These are phyloP conservation scores for Thaumetopoea pityocampa DNA, from an alignment of 1,140 invertebrate species.

Conservation along the genomic window DNA sequence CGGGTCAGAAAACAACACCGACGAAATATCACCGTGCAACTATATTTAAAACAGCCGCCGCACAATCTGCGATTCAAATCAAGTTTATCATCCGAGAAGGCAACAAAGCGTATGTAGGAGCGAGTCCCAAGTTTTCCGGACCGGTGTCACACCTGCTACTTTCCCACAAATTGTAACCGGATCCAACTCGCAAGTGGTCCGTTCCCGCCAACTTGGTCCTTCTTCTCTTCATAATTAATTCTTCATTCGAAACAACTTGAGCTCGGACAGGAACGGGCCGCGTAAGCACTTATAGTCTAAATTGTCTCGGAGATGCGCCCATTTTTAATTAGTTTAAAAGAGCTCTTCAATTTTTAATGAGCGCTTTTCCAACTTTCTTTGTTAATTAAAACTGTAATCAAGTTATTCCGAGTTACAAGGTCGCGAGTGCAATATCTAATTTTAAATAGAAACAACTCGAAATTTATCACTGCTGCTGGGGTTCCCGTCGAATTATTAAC, in stretches of 20 bases:
- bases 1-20: slow-evolving; percentile 1
- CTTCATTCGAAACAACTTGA: slow-evolving; percentile 70
- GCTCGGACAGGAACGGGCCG: slow-evolving; percentile 57
- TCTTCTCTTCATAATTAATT: slow-evolving; percentile 72
- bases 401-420: slow-evolving; percentile 9
- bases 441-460: slow-evolving; percentile 17
- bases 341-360: slow-evolving; percentile 66
- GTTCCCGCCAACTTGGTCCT: slow-evolving; percentile 47
- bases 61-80: slow-evolving; percentile 71
- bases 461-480: no score
- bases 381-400: slow-evolving; percentile 29
- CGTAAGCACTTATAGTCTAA: slow-evolving; percentile 70
- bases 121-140: slow-evolving; percentile 48
- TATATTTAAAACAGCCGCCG: slow-evolving; percentile 27
- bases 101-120: slow-evolving; percentile 63
- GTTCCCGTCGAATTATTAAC: no score
- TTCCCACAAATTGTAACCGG: slow-evolving; percentile 71
- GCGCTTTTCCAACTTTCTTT: slow-evolving; percentile 50
- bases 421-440: slow-evolving; percentile 22
- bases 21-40: neutral
- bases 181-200: slow-evolving; percentile 56
- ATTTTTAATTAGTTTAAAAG: slow-evolving; percentile 72
- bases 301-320: slow-evolving; percentile 62
- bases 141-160: slow-evolving; percentile 60
- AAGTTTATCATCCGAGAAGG: slow-evolving; percentile 70